Evolutionary conservation across 2,888 invertebrate species (phyloP), one percentile per base, ranked within the genome.

Genomic region (Strigamia transsilvanica): DNA sequence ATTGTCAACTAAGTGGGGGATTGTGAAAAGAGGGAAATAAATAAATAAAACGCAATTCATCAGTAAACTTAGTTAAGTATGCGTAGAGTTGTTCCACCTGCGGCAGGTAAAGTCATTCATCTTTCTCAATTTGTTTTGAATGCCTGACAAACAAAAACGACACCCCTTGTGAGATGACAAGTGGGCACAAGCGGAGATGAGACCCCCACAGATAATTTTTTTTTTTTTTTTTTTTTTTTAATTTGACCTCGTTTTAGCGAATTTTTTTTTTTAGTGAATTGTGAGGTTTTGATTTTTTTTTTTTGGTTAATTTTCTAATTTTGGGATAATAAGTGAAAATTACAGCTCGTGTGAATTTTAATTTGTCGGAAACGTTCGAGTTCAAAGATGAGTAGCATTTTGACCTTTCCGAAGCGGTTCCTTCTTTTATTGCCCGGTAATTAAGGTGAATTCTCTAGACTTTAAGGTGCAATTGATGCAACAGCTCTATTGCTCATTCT

Each of bases 91-190:
- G 73, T 73, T 73, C 27, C 73, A 73, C 73, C 73, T n/a, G 73
- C 27, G 73, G 73, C 73, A 27, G 73, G 73, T 32, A 73, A 73
- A 73, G 73, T 73, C 73, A 73, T 73, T 73, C 73, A 73, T 73
- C 73, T 73, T 73, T 73, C 73, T 73, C 73, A 73, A 73, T 73
- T 73, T 73, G 73, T 73, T 73, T 73, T 73, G 73, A 73, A 73
- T 73, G 32, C 32, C 73, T 32, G 73, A 73, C 73, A 73, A 73
- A 73, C 73, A 73, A 73, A 73, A 27, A 73, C 73, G 73, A 73
- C 73, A 73, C 73, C 73, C 73, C 23, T 32, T 12, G 21, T 23
- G 51, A 61, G 73, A 32, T 27, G 32, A 73, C 73, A 73, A 73
- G 73, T 73, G 73, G 73, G 27, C 32, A 73, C 23, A 73, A 73